Conservation (phyloP, 2,113 vertebrate species). For the Pedetes capensis region DNA sequence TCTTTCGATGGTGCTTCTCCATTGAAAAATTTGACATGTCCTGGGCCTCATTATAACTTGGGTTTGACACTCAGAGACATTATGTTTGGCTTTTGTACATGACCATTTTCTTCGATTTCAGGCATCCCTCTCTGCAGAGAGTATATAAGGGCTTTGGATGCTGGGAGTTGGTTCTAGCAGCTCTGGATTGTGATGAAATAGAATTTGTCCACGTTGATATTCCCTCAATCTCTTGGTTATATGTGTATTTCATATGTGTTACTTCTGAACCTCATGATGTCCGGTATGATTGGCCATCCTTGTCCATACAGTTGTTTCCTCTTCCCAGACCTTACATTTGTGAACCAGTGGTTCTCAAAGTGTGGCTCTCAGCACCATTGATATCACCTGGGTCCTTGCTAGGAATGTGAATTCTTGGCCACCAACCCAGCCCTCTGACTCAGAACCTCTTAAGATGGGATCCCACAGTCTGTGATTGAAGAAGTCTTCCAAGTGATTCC, state of each 20-base stretch:
- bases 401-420: neutral
- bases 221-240: neutral
- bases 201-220: neutral
- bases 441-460: neutral
- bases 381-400: neutral
- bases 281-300: neutral
- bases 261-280: neutral
- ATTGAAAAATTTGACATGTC: neutral
- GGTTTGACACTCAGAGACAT: neutral
- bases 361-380: neutral
- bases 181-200: slow-evolving; percentile 23
- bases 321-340: neutral
- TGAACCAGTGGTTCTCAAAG: neutral
- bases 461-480: neutral
- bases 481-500: neutral
- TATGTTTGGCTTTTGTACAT: neutral
- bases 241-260: neutral
- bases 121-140: neutral
- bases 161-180: neutral
- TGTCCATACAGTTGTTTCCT: neutral
- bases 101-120: neutral
- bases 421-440: neutral
- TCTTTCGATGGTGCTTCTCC: neutral
- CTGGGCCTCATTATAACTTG: neutral
- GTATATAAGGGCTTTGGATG: slow-evolving; percentile 23